Base-by-base conservation (phyloP, 2,113 vertebrate species). In the Lota lota region DNA sequence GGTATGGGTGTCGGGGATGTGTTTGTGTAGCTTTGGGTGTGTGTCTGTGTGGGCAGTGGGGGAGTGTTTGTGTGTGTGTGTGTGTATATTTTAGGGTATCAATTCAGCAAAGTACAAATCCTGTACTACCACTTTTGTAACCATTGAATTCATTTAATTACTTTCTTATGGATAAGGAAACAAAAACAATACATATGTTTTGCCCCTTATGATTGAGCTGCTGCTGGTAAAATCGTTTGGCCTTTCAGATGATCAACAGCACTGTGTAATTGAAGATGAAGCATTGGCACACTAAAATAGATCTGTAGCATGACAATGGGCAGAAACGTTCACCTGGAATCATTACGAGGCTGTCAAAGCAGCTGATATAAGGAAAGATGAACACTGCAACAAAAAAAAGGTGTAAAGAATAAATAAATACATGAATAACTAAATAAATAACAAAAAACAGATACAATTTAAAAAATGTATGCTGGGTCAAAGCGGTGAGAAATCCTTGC, bases 211-310 rank as follows among this genome's bases (percentile, higher is more conserved):
- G 12, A 11, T 47, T 47, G 40, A 47, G 10, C 40, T 8, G 40
- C 40, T 10, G 40, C 8, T 47, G 8, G 40, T 47, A 11, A 47
- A 47, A 47, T 47, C 40, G 10, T 47, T 47, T 47, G 40, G 40
- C 40, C 40, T 47, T 47, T 47, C 1, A 0, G 40, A 11, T 47
- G 40, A 47, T 14, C 40, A 33, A 33, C 7, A 5, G 28, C 28
- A 33, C 28, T 75, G 74, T 15, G 20, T 60, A 60, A 60, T 22
- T 20, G 22, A 71, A 74, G 63, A 61, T 72, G 68, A 63, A 62
- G 22, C 67, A 71, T 82, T 72, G 63, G 60, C 71, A 64, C 21
- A 1, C 56, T 59, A 16, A 16, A 22, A 24, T 20, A 11, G 62
- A 62, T 50, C 50, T 64, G 60, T n/a, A 14, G 56, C 20, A 12